Evolutionary conservation across 2,888 invertebrate genomes (phyloP), one percentile per base, ranked within the genome.

Genomic region (Hyposoter dolosus): DNA sequence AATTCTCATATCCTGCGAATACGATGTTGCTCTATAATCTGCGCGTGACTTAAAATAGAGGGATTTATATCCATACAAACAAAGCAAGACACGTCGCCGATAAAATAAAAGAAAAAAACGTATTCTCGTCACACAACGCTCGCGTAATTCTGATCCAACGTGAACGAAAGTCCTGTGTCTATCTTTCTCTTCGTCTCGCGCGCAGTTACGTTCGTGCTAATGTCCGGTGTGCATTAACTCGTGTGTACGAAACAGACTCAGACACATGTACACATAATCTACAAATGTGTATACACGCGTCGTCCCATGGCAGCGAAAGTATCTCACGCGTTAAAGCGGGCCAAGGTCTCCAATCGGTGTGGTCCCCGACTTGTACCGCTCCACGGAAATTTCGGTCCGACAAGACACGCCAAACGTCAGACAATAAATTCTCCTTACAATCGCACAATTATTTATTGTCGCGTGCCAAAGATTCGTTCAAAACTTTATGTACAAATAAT

Each of bases 281-380:
- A 66, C 66, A 40, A 40, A 66, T 66, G 15, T 63, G 43, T 50
- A 65, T 68, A 72, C 47, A 84, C 63, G 56, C 63, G 43, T 60
- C n/a, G 74, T 56, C 60, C 32, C 47, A 69, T 75, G 75, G 23
- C 32, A 72, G 45, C 78, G 74, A 85, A 85, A 78, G 71, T 85
- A 82, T 82, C 78, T 82, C 82, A 84, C 66, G 75, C 56, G 65
- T 53, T 72, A 35, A 87, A 84, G 50, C 40, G 60, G 87, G 87
- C 84, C 87, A 87, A 87, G 87, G 87, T 72, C 77, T 84, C 71
- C 65, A 78, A 77, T 85, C 77, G 79, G 77, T 74, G 87, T 77
- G 87, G 72, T 87, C 84, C 10, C 9, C 56, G 84, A 60, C 63
- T 81, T 35, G 50, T 80, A 43, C 65, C 56, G 43, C 43, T 40